Evolutionary conservation across 1,140 invertebrate species (phyloP).

Genomic region (Drosophila leontia): DNA sequence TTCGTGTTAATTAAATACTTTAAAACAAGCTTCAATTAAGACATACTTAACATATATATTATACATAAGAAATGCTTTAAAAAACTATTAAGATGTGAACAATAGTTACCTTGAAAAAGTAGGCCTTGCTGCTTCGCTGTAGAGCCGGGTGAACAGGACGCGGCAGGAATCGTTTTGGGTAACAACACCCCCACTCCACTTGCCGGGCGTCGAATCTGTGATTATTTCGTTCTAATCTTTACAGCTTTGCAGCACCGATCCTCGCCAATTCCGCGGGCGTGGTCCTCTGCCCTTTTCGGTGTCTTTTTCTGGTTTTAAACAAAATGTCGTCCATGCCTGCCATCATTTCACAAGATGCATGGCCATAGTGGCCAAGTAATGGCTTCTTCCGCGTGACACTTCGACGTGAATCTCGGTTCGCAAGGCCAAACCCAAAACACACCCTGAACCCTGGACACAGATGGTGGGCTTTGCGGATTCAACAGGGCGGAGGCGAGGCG

Average conservation of each 20-base stretch:
- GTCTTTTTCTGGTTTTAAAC: constrained; percentile 37
- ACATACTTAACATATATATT: background rate
- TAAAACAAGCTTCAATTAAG: background rate
- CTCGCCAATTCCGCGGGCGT: constrained; percentile 1
- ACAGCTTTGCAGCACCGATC: constrained; percentile 12
- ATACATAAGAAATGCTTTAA: too few species aligned
- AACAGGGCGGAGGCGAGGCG: constrained; percentile 22
- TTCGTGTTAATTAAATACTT: background rate
- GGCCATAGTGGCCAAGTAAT: background rate
- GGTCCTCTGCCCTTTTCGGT: background rate
- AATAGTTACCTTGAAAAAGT: constrained; percentile 72
- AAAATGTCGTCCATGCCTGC: constrained; percentile 48
- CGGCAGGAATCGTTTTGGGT: constrained; percentile 47
- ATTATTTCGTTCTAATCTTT: constrained; percentile 21
- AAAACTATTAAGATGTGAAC: background rate
- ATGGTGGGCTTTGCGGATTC: constrained; percentile 14
- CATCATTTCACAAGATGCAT: constrained; percentile 9
- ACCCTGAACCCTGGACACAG: constrained; percentile 20
- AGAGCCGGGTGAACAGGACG: constrained; percentile 30
- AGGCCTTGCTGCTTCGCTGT: constrained; percentile 50
- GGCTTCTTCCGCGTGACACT: constrained; percentile 27
- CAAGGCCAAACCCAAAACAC: constrained; percentile 27
- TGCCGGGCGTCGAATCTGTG: constrained; percentile 22
- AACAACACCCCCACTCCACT: constrained; percentile 31
- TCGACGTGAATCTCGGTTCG: constrained; percentile 35